These are phyloP conservation scores for Hypotaenidia okinawae DNA, from an alignment of 2,797 vertebrate species.

Conservation along the genomic window DNA sequence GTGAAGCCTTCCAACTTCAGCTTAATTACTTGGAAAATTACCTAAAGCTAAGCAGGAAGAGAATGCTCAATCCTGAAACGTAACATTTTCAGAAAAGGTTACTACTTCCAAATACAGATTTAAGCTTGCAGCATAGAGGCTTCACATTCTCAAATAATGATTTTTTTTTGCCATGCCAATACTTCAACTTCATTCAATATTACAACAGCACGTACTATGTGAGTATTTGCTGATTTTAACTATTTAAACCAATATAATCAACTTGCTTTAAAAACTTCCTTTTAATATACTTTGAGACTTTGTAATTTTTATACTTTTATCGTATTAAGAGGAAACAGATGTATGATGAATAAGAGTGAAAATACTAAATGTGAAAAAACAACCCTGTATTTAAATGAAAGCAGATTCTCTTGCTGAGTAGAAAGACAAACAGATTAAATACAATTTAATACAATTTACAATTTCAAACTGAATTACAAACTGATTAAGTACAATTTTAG, in stretches of 20 bases:
- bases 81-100: background rate
- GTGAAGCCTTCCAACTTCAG: background rate
- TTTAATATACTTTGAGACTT: background rate
- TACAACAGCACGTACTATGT: background rate
- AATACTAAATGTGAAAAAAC: background rate
- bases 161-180: background rate
- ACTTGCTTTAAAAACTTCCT: no score
- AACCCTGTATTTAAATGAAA: background rate
- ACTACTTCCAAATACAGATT: background rate
- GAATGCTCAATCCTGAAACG: background rate
- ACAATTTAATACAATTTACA: no score
- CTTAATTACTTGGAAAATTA: background rate
- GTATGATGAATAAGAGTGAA: background rate
- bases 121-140: background rate
- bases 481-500: background rate
- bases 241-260: background rate
- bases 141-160: background rate
- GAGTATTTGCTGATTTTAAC: background rate
- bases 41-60: background rate
- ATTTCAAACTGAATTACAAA: no score
- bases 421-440: background rate
- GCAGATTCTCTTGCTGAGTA: background rate
- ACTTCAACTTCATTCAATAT: background rate
- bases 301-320: background rate
- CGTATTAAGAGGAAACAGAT: background rate